Conservation (phyloP, 2,797 vertebrate genomes). For the Chiloscyllium punctatum region DNA sequence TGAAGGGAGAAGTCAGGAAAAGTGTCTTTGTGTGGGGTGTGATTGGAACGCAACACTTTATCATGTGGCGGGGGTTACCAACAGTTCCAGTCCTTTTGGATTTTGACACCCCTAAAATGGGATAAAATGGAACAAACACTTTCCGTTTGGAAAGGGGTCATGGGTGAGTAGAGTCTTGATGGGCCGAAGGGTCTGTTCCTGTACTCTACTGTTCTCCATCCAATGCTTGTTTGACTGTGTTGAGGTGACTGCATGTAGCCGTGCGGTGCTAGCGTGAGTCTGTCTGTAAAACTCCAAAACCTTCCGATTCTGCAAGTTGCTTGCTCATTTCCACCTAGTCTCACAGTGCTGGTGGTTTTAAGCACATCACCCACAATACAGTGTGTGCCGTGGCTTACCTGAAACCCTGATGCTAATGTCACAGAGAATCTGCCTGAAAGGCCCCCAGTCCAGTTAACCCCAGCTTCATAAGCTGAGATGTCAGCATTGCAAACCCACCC, state of each 20-base stretch:
- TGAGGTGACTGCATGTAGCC: not conserved
- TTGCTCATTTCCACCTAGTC: not conserved
- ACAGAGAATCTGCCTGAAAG: not conserved
- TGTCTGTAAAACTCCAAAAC: not conserved
- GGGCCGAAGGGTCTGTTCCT: no score
- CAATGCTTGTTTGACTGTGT: not conserved
- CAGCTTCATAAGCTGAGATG: not conserved
- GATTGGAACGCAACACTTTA: no score
- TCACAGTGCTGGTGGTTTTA: not conserved
- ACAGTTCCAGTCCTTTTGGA: not conserved
- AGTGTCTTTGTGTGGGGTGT: not conserved
- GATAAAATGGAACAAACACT: not conserved
- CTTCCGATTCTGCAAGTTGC: not conserved
- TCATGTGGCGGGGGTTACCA: no score
- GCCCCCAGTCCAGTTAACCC: not conserved
- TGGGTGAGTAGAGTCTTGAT: no score
- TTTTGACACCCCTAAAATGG: not conserved
- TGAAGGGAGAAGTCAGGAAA: not conserved
- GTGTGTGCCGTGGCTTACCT: no score
- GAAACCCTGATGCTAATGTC: not conserved
- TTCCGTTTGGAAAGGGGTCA: no score
- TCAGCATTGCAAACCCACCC: not conserved
- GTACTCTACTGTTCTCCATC: no score
- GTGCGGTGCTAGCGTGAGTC: not conserved
- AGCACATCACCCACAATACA: not conserved